Conservation (phyloP, 2,113 vertebrate species). For the Pseudonaja textilis region DNA sequence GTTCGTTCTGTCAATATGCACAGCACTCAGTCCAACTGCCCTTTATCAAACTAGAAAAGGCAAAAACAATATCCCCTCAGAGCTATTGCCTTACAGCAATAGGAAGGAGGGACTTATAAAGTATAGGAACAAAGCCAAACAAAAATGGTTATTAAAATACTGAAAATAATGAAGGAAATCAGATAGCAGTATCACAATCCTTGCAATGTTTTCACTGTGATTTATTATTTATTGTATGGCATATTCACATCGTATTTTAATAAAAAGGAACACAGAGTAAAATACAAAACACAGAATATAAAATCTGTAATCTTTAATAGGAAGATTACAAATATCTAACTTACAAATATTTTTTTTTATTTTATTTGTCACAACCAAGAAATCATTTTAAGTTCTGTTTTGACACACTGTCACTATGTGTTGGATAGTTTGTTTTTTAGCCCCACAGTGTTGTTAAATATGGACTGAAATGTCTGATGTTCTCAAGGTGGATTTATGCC, state of each 20-base stretch:
- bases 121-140: background rate
- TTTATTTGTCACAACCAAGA: background rate
- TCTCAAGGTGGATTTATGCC: background rate
- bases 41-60: background rate
- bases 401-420: too few relatives aligned
- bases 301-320: background rate
- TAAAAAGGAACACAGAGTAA: background rate
- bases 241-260: background rate
- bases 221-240: background rate
- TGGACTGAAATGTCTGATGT: background rate
- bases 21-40: background rate
- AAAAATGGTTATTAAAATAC: background rate
- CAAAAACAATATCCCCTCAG: background rate
- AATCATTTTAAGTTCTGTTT: background rate
- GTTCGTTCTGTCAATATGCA: background rate
- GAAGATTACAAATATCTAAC: background rate
- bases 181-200: background rate
- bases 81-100: background rate
- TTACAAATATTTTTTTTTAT: background rate
- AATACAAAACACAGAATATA: background rate
- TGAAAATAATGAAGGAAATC: background rate
- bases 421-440: too few relatives aligned
- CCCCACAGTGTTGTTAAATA: background rate
- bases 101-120: background rate
- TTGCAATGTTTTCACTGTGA: background rate